Evolutionary conservation across 2,797 vertebrate species (phyloP), one percentile per base, ranked within the genome.

Genomic region (Bradypus variegatus): DNA sequence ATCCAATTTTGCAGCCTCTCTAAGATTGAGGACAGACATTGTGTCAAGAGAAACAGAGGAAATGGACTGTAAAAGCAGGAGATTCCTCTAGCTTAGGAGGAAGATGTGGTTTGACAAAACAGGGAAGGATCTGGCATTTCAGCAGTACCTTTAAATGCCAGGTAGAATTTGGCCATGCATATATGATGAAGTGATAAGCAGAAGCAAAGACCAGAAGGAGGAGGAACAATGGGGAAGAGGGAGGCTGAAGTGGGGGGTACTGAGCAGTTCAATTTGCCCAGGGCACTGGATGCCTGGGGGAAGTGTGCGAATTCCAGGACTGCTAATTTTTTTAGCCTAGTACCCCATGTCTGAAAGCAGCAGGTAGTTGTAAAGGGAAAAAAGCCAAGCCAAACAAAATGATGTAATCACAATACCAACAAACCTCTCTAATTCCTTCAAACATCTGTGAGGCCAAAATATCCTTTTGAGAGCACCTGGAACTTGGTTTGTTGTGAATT

Each of bases 401-500:
- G 60, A 80, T n/a, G 27, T 33, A 70, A n/a, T 18, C 86, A 55
- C 14, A 77, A 53, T 53, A 70, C 45, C 67, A 69, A 50, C 58
- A 83, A 80, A 33, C 41, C 53, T 76, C 33, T 90, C 60, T 65
- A 91, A 86, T 89, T 85, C 72, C 33, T 90, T 60, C 79, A 67
- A 60, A 60, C 83, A 73, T 58, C 19, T 75, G 10, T 60, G 33
- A 91, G 60, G 48, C 81, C 69, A 67, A 2, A 78, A 82, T 83
- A 33, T 83, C 65, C 53, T 93, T 89, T 83, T 38, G 65, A 90
- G 38, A 78, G 58, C 45, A 83, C 23, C 67, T 65, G 21, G 48
- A 78, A 3, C 1, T 90, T 50, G 41, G 53, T 67, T 95, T 89
- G n/a, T 53, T 92, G 70, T 88, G 73, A 79, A 70, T 88, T 90